A percentile compares a stretch with the other conserved stretches of the same genome.
phyloP scores from a whole-genome alignment of 2,797 vertebrate species.

The Lagocephalus sceleratus region DNA sequence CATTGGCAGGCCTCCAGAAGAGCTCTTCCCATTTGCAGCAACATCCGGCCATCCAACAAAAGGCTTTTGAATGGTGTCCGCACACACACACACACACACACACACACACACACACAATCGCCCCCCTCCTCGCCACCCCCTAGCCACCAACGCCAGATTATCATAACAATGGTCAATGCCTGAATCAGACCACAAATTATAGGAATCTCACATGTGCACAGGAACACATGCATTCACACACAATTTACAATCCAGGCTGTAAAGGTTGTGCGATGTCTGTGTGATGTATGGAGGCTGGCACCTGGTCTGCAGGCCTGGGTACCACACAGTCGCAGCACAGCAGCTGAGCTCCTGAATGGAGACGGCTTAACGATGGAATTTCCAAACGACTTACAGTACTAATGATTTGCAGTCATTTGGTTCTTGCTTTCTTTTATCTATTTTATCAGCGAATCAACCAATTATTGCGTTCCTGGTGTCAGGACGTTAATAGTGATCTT shows the following conservation, averaged over 20 bases:
- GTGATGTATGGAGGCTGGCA: conserved; percentile 51
- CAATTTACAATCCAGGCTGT: background rate
- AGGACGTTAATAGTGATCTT: too few species aligned
- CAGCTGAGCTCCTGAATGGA: conserved; percentile 11
- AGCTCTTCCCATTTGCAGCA: conserved; percentile 56
- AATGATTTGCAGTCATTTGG: background rate
- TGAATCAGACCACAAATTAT: conserved; percentile 40
- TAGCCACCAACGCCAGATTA: conserved; percentile 38
- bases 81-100: conserved; percentile 8
- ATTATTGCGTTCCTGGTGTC: too few species aligned
- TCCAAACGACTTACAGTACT: conserved; percentile 1
- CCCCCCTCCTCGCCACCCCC: background rate
- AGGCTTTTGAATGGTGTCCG: conserved; percentile 48
- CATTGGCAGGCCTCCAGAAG: conserved; percentile 52
- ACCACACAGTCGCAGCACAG: too few species aligned
- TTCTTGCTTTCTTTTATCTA: background rate
- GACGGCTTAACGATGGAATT: conserved; percentile 12
- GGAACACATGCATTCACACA: conserved; percentile 2
- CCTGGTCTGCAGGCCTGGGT: conserved; percentile 29
- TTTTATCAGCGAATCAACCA: background rate
- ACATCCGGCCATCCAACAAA: conserved; percentile 69
- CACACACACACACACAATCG: conserved; percentile 16
- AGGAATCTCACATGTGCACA: conserved; percentile 32
- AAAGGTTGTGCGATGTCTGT: conserved; percentile 33
- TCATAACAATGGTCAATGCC: conserved; percentile 57